A percentile compares a stretch with the other conserved stretches of the same genome.
Conservation (phyloP, 2,888 invertebrate genomes). For the Oligia fasciuncula region DNA sequence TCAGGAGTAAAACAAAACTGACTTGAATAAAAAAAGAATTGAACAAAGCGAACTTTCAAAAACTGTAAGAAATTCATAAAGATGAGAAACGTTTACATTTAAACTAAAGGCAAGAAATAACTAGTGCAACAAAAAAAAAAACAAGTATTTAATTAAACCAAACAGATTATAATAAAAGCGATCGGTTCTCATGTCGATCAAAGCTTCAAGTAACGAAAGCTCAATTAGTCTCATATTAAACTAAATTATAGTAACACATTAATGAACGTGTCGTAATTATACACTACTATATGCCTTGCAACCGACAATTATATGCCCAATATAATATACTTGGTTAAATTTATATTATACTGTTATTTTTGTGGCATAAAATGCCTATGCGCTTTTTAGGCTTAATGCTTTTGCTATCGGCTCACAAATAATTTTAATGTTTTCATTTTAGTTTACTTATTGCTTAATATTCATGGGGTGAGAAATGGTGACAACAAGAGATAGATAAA, state of each 20-base stretch:
- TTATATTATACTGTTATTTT: slow-evolving; percentile 46
- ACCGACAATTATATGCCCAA: slow-evolving; percentile 64
- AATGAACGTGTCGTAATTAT: slow-evolving; percentile 74
- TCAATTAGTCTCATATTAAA: slow-evolving; percentile 73
- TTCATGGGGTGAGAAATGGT: too few species aligned
- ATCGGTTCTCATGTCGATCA: slow-evolving; percentile 74
- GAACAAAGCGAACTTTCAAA: not conserved
- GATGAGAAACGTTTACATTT: not conserved
- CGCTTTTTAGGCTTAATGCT: slow-evolving; percentile 39
- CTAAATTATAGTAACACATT: slow-evolving; percentile 75
- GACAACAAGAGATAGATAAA: too few species aligned
- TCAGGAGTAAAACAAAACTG: not conserved
- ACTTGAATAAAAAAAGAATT: not conserved
- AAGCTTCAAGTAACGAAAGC: slow-evolving; percentile 66
- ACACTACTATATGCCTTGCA: slow-evolving; percentile 68
- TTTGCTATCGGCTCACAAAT: slow-evolving; percentile 22
- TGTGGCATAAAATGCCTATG: slow-evolving; percentile 8
- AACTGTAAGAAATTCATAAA: not conserved
- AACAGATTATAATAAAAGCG: slow-evolving; percentile 62
- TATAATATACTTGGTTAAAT: slow-evolving; percentile 41
- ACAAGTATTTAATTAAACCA: slow-evolving; percentile 71
- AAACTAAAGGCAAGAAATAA: slow-evolving; percentile 1
- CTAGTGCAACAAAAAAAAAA: slow-evolving; percentile 46
- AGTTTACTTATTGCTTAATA: slow-evolving; percentile 19
- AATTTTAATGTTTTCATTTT: slow-evolving; percentile 22